Base-by-base conservation (phyloP, 2,888 invertebrate genomes). In the Drosophila austrosaltans region DNA sequence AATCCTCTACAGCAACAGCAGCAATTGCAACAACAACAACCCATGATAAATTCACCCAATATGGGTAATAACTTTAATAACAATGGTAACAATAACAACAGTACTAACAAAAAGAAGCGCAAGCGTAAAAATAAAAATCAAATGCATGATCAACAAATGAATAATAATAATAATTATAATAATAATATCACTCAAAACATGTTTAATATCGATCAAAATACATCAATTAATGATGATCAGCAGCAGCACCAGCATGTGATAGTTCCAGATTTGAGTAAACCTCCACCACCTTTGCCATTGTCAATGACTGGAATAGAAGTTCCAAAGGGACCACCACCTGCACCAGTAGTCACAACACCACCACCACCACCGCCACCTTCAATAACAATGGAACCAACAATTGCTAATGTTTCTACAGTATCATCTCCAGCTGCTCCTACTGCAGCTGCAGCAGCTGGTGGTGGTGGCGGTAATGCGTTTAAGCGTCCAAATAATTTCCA, bases 31-130 rank as follows among this genome's bases (percentile, higher is more conserved):
- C 77, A 75, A 0, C 75, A 60, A 0, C 79, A 69, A 1, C 69
- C 42, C 7, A 22, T 39, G 39, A 39, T 39, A 1, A 39, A 25
- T 48, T 25, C 8, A 5, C 16, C 59, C 22, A 59, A 59, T 42
- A 28, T 59, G 57, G 36, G 6, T 39, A 36, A 57, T 10, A 57
- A 39, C 28, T 59, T 59, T 20, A 58, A 58, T 22, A 76, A 20
- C 61, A 70, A 22, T 64, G 64, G 64, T 57, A 68, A 54, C 32
- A 70, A 44, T 36, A 79, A 64, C 42, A 66, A 48, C 25, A 82
- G 63, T 44, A 67, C 56, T 28, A 77, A 75, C 68, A 96, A 96
- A 93, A 96, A 96, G 93, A 96, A 96, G 90, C 94, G 96, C 63
- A 96, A 96, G 92, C 94, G 95, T 75, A 96, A 94, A 79, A 94